phyloP scores from a whole-genome alignment of 2,113 vertebrate genomes.

The Platysteira castanea region DNA sequence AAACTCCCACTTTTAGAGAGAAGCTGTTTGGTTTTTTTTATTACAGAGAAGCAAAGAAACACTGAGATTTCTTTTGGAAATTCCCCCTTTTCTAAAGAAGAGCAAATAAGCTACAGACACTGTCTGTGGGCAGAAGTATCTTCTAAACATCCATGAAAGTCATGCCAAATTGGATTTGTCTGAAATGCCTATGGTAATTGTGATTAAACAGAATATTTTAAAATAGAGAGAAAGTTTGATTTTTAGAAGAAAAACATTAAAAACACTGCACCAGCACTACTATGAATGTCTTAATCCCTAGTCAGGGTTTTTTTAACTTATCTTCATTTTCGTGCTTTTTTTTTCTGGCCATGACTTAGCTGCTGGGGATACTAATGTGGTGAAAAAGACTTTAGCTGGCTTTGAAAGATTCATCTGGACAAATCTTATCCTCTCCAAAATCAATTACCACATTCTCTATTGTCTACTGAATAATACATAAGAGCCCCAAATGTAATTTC shows the following conservation, averaged over 20 bases:
- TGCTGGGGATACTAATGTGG: neutral
- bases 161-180: neutral
- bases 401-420: neutral
- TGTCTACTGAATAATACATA: conserved; percentile 21
- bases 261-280: neutral
- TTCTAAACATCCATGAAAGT: neutral
- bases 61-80: neutral
- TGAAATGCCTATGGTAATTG: neutral
- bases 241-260: neutral
- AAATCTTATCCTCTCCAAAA: conserved; percentile 20
- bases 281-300: neutral
- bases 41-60: neutral
- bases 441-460: neutral
- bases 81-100: neutral
- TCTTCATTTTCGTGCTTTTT: neutral
- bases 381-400: neutral
- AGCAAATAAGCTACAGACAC: neutral
- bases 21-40: neutral
- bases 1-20: neutral
- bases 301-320: neutral
- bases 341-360: neutral
- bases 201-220: neutral
- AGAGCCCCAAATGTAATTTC: conserved; percentile 7
- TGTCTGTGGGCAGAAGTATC: neutral
- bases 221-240: neutral